Evolutionary conservation across 2,797 vertebrate genomes (phyloP).

Genomic region (Enteromius fasciolatus): DNA sequence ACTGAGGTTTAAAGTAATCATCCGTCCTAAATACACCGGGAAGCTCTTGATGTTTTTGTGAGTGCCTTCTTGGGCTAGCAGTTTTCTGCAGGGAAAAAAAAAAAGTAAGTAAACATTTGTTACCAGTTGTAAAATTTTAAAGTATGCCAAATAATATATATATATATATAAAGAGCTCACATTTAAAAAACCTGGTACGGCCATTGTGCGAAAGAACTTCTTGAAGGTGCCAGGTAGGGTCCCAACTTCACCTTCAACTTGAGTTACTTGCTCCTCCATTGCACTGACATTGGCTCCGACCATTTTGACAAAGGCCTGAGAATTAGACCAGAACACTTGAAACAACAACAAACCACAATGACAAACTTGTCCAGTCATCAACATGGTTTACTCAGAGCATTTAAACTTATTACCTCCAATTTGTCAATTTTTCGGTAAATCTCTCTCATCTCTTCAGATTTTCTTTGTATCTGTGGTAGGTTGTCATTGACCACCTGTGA

Average conservation of each 20-base stretch:
- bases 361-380: not conserved
- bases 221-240: slow-evolving; percentile 86
- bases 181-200: slow-evolving; percentile 84
- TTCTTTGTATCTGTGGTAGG: slow-evolving; percentile 86
- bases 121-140: not conserved
- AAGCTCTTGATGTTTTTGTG: slow-evolving; percentile 77
- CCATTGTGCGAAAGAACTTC: slow-evolving; percentile 89
- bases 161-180: slow-evolving; percentile 66
- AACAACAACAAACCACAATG: not conserved
- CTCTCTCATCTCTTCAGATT: slow-evolving; percentile 88
- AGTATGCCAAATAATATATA: not conserved
- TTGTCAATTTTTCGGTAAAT: slow-evolving; percentile 91
- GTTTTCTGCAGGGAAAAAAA: slow-evolving; percentile 77
- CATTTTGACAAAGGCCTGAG: slow-evolving; percentile 90
- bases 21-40: slow-evolving; percentile 90
- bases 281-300: slow-evolving; percentile 82
- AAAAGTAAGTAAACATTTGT: not conserved
- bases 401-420: slow-evolving; percentile 83
- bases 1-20: slow-evolving; percentile 86
- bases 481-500: slow-evolving; percentile 90
- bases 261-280: slow-evolving; percentile 90
- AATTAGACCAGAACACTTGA: not conserved
- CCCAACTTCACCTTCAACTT: slow-evolving; percentile 88
- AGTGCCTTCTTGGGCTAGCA: slow-evolving; percentile 77
- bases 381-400: not conserved